Conservation (phyloP, 2,113 vertebrate genomes). For the Agelaius phoeniceus region DNA sequence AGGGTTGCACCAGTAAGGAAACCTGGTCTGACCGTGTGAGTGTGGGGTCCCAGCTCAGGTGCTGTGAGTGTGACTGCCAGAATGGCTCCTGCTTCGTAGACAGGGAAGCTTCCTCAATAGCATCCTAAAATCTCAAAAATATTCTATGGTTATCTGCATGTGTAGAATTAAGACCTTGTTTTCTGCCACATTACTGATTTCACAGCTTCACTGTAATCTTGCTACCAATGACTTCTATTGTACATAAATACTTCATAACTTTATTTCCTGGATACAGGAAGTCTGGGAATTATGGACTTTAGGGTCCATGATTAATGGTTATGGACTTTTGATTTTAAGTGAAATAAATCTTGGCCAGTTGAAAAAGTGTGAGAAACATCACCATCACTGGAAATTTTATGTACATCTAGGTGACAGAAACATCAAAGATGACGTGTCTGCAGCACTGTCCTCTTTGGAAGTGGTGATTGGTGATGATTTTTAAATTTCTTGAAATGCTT, state of each 20-base stretch:
- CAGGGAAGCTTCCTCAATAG: background rate
- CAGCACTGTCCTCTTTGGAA: background rate
- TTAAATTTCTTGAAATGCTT: background rate
- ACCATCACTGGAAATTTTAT: background rate
- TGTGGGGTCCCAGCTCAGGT: background rate
- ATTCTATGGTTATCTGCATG: background rate
- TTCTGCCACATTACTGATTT: background rate
- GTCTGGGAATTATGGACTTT: background rate
- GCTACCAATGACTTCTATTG: background rate
- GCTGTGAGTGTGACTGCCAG: background rate
- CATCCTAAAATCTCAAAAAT: background rate
- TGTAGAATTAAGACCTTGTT: background rate
- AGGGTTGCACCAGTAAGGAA: background rate
- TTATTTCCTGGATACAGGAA: background rate
- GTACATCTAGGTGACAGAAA: background rate
- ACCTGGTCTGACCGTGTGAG: background rate
- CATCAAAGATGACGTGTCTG: fast-evolving
- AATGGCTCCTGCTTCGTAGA: background rate
- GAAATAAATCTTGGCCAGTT: background rate
- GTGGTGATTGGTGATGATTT: background rate
- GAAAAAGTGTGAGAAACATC: background rate
- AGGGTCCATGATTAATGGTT: background rate
- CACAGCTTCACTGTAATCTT: background rate
- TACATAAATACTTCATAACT: background rate
- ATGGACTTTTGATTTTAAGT: background rate